Base-by-base conservation (phyloP, 2,888 invertebrate genomes). In the Blastobasis adustella region DNA sequence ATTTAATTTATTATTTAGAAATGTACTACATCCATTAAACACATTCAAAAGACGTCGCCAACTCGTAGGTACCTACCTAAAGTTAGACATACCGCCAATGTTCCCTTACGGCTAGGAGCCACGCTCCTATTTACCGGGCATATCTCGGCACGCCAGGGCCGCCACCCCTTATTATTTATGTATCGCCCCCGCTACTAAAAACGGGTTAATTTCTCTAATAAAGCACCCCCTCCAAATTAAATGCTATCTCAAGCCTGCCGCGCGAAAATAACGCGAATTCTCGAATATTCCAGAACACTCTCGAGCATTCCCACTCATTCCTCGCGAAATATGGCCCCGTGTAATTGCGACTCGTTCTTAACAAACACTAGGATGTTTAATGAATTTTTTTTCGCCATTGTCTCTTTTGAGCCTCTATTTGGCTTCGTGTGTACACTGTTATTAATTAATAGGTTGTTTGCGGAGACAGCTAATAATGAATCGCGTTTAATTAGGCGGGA, bases 201-300 rank as follows among this genome's bases (percentile, higher is more conserved):
- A 82, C 79, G 76, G 76, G 81, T 79, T 82, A 79, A 82, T 80
- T 79, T 77, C 74, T 69, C 67, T 76, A 73, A 82, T 82, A 79
- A 81, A 79, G 81, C 76, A 79, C 65, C 53, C 54, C 46, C 57
- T 56, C 47, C 50, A 54, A 54, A 57, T 57, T 57, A 57, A 57
- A 57, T 49, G 57, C 57, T 65, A 71, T 75, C 73, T 68, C 49
- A 48, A 50, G 56, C 58, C 54, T 56, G 51, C 52, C 45, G 42
- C 42, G 23, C 8, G 8, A 49, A 37, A 49, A 46, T 41, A 41
- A 41, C 40, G 10, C 8, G 37, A 49, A 50, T 38, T 36, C 36
- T 23, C 23, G 23, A 23, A 23, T 23, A 23, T 23, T 23, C 23
- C 23, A 3, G 3, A 23, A 23, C 23, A 23, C 3, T 23, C 23